Base-by-base conservation (phyloP, 2,113 vertebrate genomes). In the Pogonocichla stellata region DNA sequence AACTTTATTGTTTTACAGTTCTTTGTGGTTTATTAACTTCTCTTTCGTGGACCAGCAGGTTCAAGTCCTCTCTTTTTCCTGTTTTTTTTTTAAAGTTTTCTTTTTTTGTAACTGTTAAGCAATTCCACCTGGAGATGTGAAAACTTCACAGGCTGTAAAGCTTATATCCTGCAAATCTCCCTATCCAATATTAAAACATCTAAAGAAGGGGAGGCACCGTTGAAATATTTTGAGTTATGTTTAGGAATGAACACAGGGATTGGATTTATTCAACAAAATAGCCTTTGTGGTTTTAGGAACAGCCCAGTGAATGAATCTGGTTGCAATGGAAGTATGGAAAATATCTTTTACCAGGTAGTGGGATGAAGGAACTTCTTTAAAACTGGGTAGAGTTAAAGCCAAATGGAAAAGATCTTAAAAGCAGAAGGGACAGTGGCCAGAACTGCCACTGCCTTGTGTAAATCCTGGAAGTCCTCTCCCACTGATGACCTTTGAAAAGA, bases 71-170 rank as follows among this genome's bases (percentile, higher is more conserved):
- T 66, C n/a, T 7, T 14, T 31, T 5, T 34, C 20, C 40, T 8
- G 15, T 54, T 31, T 6, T 33, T n/a, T 50, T 14, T 19, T 19
- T n/a, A 47, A 34, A 36, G 18, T 69, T 75, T 80, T 56, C 36
- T 70, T 81, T 67, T 86, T 95, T 88, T 29, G 33, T 89, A 93
- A 40, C 93, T 57, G 86, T 67, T 95, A 95, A 97, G 74, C 81
- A 94, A 50, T 90, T 95, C 96, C 94, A 95, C 85, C 95, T 95
- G 93, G 90, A 90, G 70, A 95, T 71, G 90, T 92, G 95, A 94
- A 91, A 92, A 91, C 84, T 92, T 95, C 95, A 95, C 94, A 95
- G 89, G 62, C 94, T 91, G 23, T 94, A 96, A 92, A 96, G 87
- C 93, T 95, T 87, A 88, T 64, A 88, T 95, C 81, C 87, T 96